Base-by-base conservation (phyloP, 1,140 invertebrate species). In the Drosophila pseudoananassae region DNA sequence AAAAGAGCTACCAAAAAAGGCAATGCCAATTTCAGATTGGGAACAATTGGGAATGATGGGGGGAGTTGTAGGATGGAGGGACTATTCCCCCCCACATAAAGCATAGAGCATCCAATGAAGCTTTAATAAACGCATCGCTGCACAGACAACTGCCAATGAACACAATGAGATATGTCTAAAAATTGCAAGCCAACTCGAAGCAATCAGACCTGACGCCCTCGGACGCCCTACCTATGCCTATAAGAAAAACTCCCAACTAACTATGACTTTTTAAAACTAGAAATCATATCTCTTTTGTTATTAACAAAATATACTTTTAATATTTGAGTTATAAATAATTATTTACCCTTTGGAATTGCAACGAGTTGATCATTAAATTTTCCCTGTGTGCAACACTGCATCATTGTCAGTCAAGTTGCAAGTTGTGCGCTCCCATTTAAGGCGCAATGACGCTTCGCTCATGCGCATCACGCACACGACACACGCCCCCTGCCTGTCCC, bases 41-140 rank as follows among this genome's bases (percentile, higher is more conserved):
- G 36, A 52, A 53, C 68, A 31, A 70, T 52, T 49, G 49, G 45
- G 15, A 17, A 53, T 14, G 36, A 17, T 14, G 36, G 12, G 10
- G 6, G 38, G 12, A 46, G 43, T 25, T 27, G 57, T 17, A 29
- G 53, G 10, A 15, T 10, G 36, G 49, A 54, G 60, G 57, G 31
- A 54, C 36, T 20, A 5, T 6, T 6, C 5, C 6, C 25, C 40
- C 40, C 61, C 23, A 9, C 29, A 33, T 14, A 43, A 43, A 36
- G 46, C 72, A 80, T 68, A 74, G 66, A 74, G 73, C 81, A 87
- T 73, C 81, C 81, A 73, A 73, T 81, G 64, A n/a, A n/a, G 61
- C 31, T 69, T 88, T 88, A 88, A 87, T 88, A 83, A 87, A 87
- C 83, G 83, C 83, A 87, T 87, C 83, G 83, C 59, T 87, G 83